Evolutionary conservation across 2,113 vertebrate species (phyloP), one percentile per base, ranked within the genome.

Genomic region (Chionodraco myersi): DNA sequence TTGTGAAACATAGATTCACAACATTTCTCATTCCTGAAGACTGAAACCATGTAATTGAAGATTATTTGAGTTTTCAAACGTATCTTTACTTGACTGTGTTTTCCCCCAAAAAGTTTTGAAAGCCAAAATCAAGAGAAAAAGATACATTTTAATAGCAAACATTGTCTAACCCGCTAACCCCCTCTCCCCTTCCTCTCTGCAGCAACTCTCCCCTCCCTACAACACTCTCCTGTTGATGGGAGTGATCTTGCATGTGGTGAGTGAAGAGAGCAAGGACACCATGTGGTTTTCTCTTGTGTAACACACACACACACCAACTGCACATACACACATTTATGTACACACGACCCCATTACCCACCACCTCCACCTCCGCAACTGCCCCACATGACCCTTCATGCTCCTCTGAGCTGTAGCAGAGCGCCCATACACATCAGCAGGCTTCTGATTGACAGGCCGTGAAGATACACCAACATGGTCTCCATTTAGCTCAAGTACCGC

Each of bases 401-500:
- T 85, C 87, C 86, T 66, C 85, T 92, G 91, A 92, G 90, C 83
- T 80, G 80, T 84, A 83, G 78, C 92, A 92, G 91, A 91, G 88
- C 86, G 81, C 84, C 91, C 81, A 68, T 78, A 87, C 92, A 91
- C 84, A 93, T 90, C 90, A 90, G 79, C 77, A 54, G 87, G 82
- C 81, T 80, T 81, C 86, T 94, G 94, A 94, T 92, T 94, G 93
- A 92, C 94, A 94, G 91, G 86, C 91, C 84, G 87, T 95, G 94
- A 95, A 94, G 94, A 94, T 92, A 93, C 90, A 91, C 90, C 89
- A 92, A 94, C 93, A 91, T 86, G 89, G 91, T 90, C 91, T 92
- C 92, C 92, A 92, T 95, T 95, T 95, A 93, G 92, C 92, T 94
- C 91, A 93, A 94, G 94, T 93, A 90, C 94, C 91, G 61, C 83